Evolutionary conservation across 2,888 invertebrate genomes (phyloP), one percentile per base, ranked within the genome.

Genomic region (Bombylius discolor): DNA sequence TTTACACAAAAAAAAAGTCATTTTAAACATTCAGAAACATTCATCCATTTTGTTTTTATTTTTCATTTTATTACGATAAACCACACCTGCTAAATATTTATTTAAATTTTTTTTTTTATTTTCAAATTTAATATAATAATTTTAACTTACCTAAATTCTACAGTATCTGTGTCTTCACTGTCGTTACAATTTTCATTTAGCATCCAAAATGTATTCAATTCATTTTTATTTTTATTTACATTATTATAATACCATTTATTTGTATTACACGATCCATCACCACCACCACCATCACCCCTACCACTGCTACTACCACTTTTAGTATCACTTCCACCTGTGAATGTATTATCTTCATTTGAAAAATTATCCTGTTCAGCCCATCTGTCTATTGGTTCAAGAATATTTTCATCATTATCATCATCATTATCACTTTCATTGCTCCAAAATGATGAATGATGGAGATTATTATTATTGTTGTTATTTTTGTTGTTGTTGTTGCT

Each of bases 121-220:
- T 36, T 9, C 9, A 36, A 36, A 36, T 36, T 36, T 36, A 36
- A 36, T 23, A 23, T 23, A 23, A 39, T 50, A 33, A 31, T 23
- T 23, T 14, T 8, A 44, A 58, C 59, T 63, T 59, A 68, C 68
- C 67, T 66, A 63, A 68, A 68, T 55, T 67, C 64, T 53, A 67
- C 62, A 55, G 62, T 59, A 48, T 67, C 66, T n/a, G n/a, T n/a
- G 46, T 63, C 23, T 23, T 23, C 63, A 47, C 63, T 63, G 52
- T 66, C 64, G 23, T 23, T 23, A 53, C 68, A 68, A 59, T 62
- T 62, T 58, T 68, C 67, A 58, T 68, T 66, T 46, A 67, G 49
- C 59, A 67, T 63, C 68, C 68, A 68, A 52, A 66, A 63, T 54
- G 59, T 60, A 42, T 33, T 46, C 32, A 52, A 48, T 50, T 59